Evolutionary conservation across 1,140 invertebrate species (phyloP), one percentile per base, ranked within the genome.

Genomic region (Drosophila kohkoa): DNA sequence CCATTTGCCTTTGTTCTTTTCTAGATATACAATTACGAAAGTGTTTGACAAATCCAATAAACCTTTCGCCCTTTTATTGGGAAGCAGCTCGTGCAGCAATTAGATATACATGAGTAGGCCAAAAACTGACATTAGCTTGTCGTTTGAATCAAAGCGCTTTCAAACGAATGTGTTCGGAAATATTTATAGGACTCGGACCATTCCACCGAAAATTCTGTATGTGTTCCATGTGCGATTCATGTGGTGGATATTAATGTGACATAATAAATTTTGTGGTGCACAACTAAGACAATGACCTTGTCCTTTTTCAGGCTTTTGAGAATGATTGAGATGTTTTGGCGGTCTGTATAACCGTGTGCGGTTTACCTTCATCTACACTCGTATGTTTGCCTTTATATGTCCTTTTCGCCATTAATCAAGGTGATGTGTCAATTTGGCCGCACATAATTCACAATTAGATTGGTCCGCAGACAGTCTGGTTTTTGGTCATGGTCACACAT

Each of bases 371-470:
- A 16, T 8, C 43, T 73, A 43, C 20, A 25, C 38, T 13, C 25
- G 48, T 67, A 10, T 49, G 38, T 45, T 16, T 35, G 15, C 6
- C 25, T 52, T 57, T 43, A 3, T 13, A 13, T 11, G 3, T 43
- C 5, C 52, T 1, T 30, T 41, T 30, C 16, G 30, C 68, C 79
- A 86, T 86, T 79, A 78, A 87, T 87, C 82, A 86, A 82, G 70
- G 75, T 79, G 66, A 79, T 72, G 69, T 86, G 82, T 79, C 82
- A 86, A 70, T 87, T 82, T 82, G 58, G 51, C 43, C 13, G 64
- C 59, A 72, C 71, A 79, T 87, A 86, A 76, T 75, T 82, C 60
- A 79, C 69, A 87, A 79, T 77, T 77, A 66, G 57, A 69, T 54
- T 77, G 59, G 58, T 57, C 51, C 60, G 25, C 52, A 35, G 41